Percentiles rank a stretch among this genome's conserved stretches.
phyloP scores from a whole-genome alignment of 2,888 invertebrate species.

The Notocelia uddmanniana region DNA sequence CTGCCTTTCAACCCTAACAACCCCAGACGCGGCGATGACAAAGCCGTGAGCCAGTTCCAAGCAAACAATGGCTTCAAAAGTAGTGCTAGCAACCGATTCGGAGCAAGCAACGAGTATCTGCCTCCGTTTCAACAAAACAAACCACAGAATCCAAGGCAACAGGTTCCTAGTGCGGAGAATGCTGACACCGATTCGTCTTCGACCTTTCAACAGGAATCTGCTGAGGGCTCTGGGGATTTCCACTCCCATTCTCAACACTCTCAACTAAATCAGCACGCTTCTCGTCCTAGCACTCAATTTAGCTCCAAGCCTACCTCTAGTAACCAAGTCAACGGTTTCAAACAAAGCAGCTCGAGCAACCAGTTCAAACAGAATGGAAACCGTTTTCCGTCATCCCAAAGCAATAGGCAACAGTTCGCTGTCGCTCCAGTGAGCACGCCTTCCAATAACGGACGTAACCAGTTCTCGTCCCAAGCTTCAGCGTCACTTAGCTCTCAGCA shows the following conservation, averaged over 20 bases:
- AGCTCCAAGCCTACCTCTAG: conserved; percentile 42
- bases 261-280: conserved; percentile 27
- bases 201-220: conserved; percentile 46
- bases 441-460: conserved; percentile 23
- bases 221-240: conserved; percentile 43
- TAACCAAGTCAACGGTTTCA: conserved; percentile 46
- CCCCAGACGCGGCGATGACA: conserved; percentile 41
- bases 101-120: conserved; percentile 58
- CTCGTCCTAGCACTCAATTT: conserved; percentile 41
- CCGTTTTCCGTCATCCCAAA: conserved; percentile 14
- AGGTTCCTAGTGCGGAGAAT: conserved; percentile 36
- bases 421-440: conserved; percentile 16
- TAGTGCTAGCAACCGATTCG: conserved; percentile 49
- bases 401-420: conserved; percentile 30
- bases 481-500: conserved; percentile 50
- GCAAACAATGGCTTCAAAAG: conserved; percentile 47
- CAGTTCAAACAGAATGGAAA: conserved; percentile 35
- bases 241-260: conserved; percentile 25
- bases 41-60: conserved; percentile 45
- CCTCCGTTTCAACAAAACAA: conserved; percentile 55
- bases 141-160: conserved; percentile 32
- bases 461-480: conserved; percentile 48
- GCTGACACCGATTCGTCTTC: conserved; percentile 42
- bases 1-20: conserved; percentile 47
- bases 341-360: conserved; percentile 41